Conservation (phyloP, 2,888 invertebrate genomes). For the Dicycla oo region DNA sequence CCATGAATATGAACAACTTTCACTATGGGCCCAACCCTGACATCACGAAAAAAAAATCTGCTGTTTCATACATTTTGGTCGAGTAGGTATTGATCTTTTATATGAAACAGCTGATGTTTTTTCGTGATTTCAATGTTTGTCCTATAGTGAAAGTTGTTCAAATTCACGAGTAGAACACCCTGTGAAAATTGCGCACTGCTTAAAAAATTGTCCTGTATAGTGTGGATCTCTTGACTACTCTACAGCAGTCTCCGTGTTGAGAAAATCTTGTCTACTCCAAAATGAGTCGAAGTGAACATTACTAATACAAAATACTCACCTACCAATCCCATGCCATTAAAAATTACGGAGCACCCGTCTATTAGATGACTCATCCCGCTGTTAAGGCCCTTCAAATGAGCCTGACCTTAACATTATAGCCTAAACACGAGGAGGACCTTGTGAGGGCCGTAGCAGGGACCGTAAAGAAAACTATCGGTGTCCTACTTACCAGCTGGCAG, state of each 20-base stretch:
- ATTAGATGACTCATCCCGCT: conserved; percentile 58
- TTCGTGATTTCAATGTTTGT: too few species aligned
- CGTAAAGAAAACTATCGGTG: conserved; percentile 85
- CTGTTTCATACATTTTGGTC: too few species aligned
- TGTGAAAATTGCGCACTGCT: too few species aligned
- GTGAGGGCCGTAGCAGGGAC: conserved; percentile 81
- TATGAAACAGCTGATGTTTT: too few species aligned
- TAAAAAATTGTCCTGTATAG: too few species aligned
- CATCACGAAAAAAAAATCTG: too few species aligned
- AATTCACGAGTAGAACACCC: too few species aligned
- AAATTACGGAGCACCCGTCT: conserved; percentile 21
- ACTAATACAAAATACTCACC: conserved; percentile 33
- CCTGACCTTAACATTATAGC: conserved; percentile 77
- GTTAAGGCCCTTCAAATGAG: conserved; percentile 40
- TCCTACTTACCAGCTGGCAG: conserved; percentile 82
- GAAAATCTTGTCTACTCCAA: background rate
- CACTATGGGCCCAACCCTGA: too few species aligned
- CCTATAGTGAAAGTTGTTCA: too few species aligned
- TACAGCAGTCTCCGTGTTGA: background rate
- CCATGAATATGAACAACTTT: too few species aligned
- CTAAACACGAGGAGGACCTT: conserved; percentile 77
- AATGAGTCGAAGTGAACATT: background rate
- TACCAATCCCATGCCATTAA: conserved; percentile 46
- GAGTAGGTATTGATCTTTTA: too few species aligned
- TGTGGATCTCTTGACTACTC: background rate